Percentiles rank a stretch among this genome's conserved stretches.
Conservation (phyloP, 2,113 vertebrate species). For the Sylvia atricapilla region DNA sequence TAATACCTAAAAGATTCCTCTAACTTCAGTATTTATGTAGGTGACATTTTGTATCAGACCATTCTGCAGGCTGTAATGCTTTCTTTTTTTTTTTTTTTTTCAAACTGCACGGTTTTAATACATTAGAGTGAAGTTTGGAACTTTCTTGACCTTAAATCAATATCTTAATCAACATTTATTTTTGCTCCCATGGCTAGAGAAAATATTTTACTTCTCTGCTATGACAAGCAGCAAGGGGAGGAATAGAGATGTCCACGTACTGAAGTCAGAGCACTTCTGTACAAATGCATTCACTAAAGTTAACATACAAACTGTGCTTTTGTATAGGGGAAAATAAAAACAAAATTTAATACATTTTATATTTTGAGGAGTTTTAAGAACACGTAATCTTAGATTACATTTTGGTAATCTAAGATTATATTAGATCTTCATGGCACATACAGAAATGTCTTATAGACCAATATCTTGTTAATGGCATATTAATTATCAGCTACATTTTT, state of each 20-base stretch:
- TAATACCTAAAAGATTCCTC: neutral
- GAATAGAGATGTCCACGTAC: neutral
- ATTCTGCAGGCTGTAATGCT: neutral
- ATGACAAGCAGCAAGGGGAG: neutral
- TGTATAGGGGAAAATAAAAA: neutral
- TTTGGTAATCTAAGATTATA: neutral
- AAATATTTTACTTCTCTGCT: neutral
- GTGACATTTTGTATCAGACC: neutral
- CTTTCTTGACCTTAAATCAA: neutral
- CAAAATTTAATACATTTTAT: neutral
- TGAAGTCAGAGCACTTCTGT: neutral
- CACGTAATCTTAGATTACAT: neutral
- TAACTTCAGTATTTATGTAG: neutral
- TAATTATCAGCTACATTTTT: neutral
- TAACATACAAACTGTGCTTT: neutral
- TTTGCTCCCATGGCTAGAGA: neutral
- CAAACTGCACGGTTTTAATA: neutral
- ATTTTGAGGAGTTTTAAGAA: neutral
- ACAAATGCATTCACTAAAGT: neutral
- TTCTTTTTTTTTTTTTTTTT: neutral
- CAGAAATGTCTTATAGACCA: neutral
- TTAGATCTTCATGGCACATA: neutral
- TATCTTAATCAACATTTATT: neutral
- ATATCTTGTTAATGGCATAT: neutral
- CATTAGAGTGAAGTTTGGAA: neutral